A percentile compares a stretch with the other conserved stretches of the same genome.
Conservation (phyloP, 2,888 invertebrate species). For the Eueremaeus valkanovi region DNA sequence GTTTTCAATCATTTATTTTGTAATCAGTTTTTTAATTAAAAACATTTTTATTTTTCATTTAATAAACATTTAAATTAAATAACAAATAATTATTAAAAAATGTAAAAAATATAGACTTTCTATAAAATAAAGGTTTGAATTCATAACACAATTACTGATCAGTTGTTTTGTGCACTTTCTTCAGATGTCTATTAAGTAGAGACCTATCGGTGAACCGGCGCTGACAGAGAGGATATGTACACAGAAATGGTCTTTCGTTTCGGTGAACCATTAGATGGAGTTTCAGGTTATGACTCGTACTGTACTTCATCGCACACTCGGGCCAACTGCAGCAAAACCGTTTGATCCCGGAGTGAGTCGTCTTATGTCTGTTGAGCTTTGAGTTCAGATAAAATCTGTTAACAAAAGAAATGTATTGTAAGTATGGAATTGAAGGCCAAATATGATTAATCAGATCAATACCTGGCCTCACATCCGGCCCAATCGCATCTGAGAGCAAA, state of each 20-base stretch:
- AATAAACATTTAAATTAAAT: too few relatives aligned
- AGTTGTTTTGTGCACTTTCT: slow-evolving; percentile 5
- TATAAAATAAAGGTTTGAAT: too few relatives aligned
- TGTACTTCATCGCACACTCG: background rate
- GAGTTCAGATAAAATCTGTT: background rate
- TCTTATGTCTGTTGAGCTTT: background rate
- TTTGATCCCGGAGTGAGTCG: background rate
- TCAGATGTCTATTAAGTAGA: background rate
- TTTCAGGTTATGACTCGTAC: background rate
- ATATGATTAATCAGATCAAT: too few relatives aligned
- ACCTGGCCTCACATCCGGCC: slow-evolving; percentile 11
- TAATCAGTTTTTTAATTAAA: too few relatives aligned
- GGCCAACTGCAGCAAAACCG: background rate
- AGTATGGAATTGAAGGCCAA: too few relatives aligned
- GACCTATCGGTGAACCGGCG: background rate
- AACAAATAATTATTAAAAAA: too few relatives aligned
- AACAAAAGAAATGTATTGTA: too few relatives aligned
- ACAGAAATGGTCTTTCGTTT: background rate
- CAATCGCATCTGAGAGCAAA: too few relatives aligned
- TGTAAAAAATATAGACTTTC: too few relatives aligned
- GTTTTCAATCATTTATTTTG: too few relatives aligned
- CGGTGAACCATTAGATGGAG: background rate
- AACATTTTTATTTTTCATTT: too few relatives aligned
- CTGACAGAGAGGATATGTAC: background rate
- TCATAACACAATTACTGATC: too few relatives aligned